Conservation (phyloP, 2,113 vertebrate species). For the Eudyptes chrysolophus region DNA sequence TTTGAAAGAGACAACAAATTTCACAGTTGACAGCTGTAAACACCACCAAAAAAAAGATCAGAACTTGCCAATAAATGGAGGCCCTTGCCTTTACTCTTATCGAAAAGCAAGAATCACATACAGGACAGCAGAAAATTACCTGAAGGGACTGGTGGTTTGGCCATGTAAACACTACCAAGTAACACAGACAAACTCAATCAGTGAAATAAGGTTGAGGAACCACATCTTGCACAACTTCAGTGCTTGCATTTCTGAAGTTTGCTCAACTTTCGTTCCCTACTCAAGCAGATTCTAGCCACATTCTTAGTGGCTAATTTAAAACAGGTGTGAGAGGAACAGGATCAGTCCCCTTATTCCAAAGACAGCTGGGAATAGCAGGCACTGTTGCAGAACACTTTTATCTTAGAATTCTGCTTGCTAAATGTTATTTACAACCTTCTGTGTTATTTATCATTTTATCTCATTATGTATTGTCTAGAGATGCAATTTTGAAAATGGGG, state of each 20-base stretch:
- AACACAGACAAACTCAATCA: background rate
- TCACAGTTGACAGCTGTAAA: background rate
- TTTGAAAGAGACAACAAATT: background rate
- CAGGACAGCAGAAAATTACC: background rate
- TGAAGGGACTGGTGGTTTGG: background rate
- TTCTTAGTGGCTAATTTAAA: background rate
- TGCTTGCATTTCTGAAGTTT: background rate
- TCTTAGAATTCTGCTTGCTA: conserved; percentile 60
- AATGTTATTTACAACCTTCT: conserved; percentile 59
- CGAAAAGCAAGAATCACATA: background rate
- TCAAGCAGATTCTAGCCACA: background rate
- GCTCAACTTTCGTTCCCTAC: background rate
- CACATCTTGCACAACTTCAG: background rate
- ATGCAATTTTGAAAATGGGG: conserved; percentile 64
- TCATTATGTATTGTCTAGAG: conserved; percentile 70
- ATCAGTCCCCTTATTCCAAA: background rate
- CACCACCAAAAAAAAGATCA: background rate
- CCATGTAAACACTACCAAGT: background rate
- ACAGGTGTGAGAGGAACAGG: conserved; percentile 15
- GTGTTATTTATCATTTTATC: conserved; percentile 68
- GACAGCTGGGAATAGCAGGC: conserved; percentile 22
- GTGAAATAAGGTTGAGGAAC: background rate
- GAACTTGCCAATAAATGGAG: background rate
- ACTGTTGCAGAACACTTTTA: conserved; percentile 53
- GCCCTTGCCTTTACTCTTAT: background rate